Evolutionary conservation across 2,888 invertebrate genomes (phyloP), one percentile per base, ranked within the genome.

Genomic region (Noctua janthe): DNA sequence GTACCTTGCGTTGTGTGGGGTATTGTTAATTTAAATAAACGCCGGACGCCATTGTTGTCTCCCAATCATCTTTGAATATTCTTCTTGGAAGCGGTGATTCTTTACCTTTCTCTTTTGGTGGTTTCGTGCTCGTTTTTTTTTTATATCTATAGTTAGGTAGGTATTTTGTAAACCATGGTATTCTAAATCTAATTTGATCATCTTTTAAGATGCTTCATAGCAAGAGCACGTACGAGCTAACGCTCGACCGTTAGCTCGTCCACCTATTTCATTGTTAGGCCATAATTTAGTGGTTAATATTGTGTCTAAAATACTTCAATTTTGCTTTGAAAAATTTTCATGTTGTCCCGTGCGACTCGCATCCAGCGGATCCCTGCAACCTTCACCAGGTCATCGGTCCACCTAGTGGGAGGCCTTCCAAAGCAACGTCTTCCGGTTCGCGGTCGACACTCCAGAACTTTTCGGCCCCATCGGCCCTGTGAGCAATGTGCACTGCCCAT

Each of bases 11-110:
- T 84, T 88, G 84, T 88, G 83, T 88, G 86, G 77, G 29, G 84
- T 84, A 89, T 88, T 90, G 88, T 89, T 89, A 89, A 91, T 90
- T 91, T 91, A 89, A 88, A 88, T 88, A 91, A 90, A 87, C 84
- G 84, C 71, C 72, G 82, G 83, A 77, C 66, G 82, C 87, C 80
- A 89, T 92, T 91, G 90, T 91, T 87, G 85, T 62, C 73, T 87
- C 86, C 82, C 84, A 87, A 87, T 90, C 84, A 86, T 84, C 78
- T 84, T 85, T 81, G 73, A 87, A 85, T 83, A 77, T 87, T 84
- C 80, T 76, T 79, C 70, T 71, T 47, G 11, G 67, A 74, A 78
- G 59, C 82, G 72, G 70, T 66, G 76, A 82, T 74, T 83, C 67
- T 81, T 78, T 78, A 74, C 29, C 10, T 66, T 81, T 77, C 83